Evolutionary conservation across 2,797 vertebrate genomes (phyloP).

Genomic region (Lerista edwardsae): DNA sequence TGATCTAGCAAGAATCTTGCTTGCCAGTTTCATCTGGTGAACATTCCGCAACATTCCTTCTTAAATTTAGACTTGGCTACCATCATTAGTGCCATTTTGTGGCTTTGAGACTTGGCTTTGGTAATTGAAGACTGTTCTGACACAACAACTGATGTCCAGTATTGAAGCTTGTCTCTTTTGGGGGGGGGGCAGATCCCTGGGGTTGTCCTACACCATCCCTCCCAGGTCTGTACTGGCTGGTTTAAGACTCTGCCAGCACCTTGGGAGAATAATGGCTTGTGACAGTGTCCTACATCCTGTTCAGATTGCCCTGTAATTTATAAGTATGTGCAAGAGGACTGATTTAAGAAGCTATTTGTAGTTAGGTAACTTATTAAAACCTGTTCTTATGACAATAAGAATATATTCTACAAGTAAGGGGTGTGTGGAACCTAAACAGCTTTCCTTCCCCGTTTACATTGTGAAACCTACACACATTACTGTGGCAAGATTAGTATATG

Average conservation of each 20-base stretch:
- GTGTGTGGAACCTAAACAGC: neutral
- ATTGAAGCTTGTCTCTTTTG: neutral
- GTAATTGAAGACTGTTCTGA: neutral
- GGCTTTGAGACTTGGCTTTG: neutral
- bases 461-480: too few relatives aligned
- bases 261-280: too few relatives aligned
- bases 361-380: neutral
- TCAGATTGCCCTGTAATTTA: neutral
- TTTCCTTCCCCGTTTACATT: too few relatives aligned
- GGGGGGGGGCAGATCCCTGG: neutral
- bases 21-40: neutral
- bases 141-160: neutral
- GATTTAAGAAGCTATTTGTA: neutral
- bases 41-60: neutral
- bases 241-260: too few relatives aligned
- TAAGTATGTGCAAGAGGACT: neutral
- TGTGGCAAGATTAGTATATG: too few relatives aligned
- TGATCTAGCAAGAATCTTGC: neutral
- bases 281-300: neutral
- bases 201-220: neutral
- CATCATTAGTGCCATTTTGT: neutral
- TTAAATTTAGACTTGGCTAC: neutral
- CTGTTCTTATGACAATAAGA: neutral
- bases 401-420: neutral
- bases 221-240: too few relatives aligned